Evolutionary conservation across 1,140 invertebrate species (phyloP).

Genomic region (Bombus affinis): DNA sequence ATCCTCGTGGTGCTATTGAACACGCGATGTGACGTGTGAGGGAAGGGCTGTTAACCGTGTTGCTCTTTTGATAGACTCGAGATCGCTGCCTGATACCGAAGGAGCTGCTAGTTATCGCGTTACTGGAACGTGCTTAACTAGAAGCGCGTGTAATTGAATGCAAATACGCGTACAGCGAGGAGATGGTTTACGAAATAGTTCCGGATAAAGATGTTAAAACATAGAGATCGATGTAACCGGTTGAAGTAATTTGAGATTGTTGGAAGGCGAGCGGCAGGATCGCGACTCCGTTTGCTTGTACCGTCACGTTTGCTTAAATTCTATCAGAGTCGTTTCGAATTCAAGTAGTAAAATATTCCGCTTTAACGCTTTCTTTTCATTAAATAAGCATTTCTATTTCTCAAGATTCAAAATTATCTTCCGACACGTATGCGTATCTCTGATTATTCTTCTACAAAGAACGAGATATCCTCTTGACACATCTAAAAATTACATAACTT

Average conservation of each 20-base stretch:
- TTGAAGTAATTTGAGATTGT: too few species aligned
- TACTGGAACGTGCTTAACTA: slow-evolving; percentile 37
- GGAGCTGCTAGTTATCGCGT: slow-evolving; percentile 43
- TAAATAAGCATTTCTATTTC: too few species aligned
- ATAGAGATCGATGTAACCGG: background rate
- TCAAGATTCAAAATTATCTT: too few species aligned
- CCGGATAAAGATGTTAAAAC: background rate
- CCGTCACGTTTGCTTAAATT: too few species aligned
- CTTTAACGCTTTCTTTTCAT: too few species aligned
- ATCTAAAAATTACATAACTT: too few species aligned
- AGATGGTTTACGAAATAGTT: background rate
- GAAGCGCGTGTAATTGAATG: slow-evolving; percentile 39
- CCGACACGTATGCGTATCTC: too few species aligned
- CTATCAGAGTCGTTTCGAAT: too few species aligned
- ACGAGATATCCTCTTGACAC: background rate
- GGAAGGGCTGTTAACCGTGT: slow-evolving; percentile 42
- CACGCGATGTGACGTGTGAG: slow-evolving; percentile 45
- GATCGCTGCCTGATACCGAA: slow-evolving; percentile 41
- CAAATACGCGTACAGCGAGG: slow-evolving; percentile 21
- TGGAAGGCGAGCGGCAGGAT: too few species aligned
- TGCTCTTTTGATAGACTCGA: slow-evolving; percentile 52
- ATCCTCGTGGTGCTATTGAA: slow-evolving; percentile 38
- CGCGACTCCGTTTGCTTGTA: too few species aligned
- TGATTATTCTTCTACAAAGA: background rate
- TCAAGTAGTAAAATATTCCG: too few species aligned